These are phyloP conservation scores for Sebastolobus altivelis DNA, from an alignment of 2,797 vertebrate genomes.

Conservation along the genomic window DNA sequence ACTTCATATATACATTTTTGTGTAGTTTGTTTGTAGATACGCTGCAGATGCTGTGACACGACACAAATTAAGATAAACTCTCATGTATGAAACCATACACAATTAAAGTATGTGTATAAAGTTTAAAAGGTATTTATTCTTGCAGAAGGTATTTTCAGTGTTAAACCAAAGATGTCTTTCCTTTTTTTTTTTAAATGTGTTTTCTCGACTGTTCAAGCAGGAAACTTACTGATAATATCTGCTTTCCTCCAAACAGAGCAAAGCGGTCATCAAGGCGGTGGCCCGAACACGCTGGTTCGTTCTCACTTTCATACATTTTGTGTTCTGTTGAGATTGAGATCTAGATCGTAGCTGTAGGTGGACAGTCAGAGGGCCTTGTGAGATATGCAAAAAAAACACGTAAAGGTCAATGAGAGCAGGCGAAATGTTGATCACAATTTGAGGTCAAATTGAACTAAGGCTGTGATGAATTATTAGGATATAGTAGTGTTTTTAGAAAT, in stretches of 20 bases:
- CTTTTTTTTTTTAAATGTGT: neutral
- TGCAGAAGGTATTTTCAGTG: neutral
- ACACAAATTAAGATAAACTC: neutral
- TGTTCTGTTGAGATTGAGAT: slow-evolving; percentile 29
- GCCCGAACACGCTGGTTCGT: slow-evolving; percentile 68
- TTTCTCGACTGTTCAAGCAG: slow-evolving; percentile 24
- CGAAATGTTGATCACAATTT: neutral
- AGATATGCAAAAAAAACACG: too few relatives aligned
- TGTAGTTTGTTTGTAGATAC: neutral
- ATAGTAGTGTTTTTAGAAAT: neutral
- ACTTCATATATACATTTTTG: neutral
- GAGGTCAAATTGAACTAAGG: neutral
- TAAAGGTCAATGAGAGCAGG: slow-evolving; percentile 10
- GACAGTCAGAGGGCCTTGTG: neutral
- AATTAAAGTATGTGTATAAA: neutral
- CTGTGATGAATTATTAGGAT: neutral
- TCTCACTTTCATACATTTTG: slow-evolving; percentile 23
- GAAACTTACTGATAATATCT: slow-evolving; percentile 64
- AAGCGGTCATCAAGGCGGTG: slow-evolving; percentile 27
- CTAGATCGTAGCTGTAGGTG: slow-evolving; percentile 15
- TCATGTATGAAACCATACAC: neutral
- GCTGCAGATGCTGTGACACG: neutral
- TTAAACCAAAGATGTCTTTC: neutral
- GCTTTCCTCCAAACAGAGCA: slow-evolving; percentile 68
- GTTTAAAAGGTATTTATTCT: neutral